Evolutionary conservation across 1,140 invertebrate species (phyloP).

Genomic region (Sycophaga agraensis): DNA sequence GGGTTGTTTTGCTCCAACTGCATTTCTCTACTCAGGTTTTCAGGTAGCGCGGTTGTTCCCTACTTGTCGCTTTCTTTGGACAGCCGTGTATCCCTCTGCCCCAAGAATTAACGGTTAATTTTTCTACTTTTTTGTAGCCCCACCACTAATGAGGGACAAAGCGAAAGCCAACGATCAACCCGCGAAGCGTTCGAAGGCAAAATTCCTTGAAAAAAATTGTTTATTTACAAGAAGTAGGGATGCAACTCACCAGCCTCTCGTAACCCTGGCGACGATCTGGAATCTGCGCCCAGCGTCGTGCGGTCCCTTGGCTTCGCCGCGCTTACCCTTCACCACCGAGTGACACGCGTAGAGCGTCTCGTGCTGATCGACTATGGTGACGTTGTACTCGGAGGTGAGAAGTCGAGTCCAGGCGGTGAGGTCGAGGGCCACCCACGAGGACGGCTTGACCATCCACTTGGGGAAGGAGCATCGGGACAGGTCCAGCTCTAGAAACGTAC

Average conservation of each 20-base stretch:
- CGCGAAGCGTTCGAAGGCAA: no score
- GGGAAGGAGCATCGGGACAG: constrained; percentile 40
- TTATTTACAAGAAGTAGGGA: no score
- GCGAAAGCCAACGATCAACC: no score
- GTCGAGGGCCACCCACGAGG: constrained; percentile 48
- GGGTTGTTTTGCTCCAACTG: no score
- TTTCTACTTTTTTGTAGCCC: no score
- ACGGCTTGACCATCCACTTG: constrained; percentile 40
- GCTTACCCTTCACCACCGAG: constrained; percentile 30
- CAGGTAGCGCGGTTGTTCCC: not conserved
- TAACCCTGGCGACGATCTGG: constrained; percentile 46
- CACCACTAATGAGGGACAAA: no score
- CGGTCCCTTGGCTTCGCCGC: constrained; percentile 1
- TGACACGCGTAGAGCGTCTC: constrained; percentile 48
- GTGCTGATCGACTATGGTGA: constrained; percentile 48
- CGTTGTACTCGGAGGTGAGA: constrained; percentile 41
- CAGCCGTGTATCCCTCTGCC: not conserved
- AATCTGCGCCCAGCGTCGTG: constrained; percentile 33
- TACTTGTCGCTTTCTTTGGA: not conserved
- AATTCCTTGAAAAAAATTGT: no score
- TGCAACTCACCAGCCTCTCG: constrained; percentile 49
- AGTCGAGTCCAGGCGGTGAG: constrained; percentile 40
- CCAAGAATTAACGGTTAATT: no score
- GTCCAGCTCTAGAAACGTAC: constrained; percentile 42
- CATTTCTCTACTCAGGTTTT: no score